Percentiles rank a stretch among this genome's conserved stretches.
Evolutionary conservation across 1,140 invertebrate genomes (phyloP).

Genomic region (Drosophila murphyi): DNA sequence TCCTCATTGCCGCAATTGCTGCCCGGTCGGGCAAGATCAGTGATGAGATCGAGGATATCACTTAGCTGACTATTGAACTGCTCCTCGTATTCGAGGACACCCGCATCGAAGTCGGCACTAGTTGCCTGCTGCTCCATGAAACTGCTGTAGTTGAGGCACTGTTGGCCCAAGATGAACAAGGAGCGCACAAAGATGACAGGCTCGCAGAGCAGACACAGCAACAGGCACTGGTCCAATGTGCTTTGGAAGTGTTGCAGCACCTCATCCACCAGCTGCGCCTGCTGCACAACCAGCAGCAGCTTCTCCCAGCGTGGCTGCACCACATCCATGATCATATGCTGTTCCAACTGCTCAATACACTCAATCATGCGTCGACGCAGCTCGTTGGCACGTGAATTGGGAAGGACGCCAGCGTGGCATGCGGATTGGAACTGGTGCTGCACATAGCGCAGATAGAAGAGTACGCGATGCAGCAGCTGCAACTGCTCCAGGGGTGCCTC

Average conservation of each 20-base stretch:
- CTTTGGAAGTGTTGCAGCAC: slow-evolving; percentile 31
- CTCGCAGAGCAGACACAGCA: slow-evolving; percentile 34
- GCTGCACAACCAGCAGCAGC: slow-evolving; percentile 5
- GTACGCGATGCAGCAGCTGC: slow-evolving; percentile 58
- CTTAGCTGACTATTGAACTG: slow-evolving; percentile 45
- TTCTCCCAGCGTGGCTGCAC: slow-evolving; percentile 46
- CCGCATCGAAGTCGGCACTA: slow-evolving; percentile 1
- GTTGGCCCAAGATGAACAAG: slow-evolving; percentile 53
- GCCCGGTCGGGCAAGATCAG: slow-evolving; percentile 27
- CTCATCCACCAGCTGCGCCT: slow-evolving; percentile 48
- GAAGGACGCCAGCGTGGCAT: background rate
- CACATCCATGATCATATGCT: slow-evolving; percentile 53
- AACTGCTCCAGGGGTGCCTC: slow-evolving; percentile 41
- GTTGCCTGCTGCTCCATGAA: slow-evolving; percentile 24
- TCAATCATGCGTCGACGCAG: slow-evolving; percentile 45
- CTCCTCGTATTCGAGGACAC: slow-evolving; percentile 32
- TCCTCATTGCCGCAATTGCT: slow-evolving; percentile 12
- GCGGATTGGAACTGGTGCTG: slow-evolving; percentile 21
- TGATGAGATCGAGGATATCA: slow-evolving; percentile 47
- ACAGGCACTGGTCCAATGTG: slow-evolving; percentile 36
- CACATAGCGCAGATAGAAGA: slow-evolving; percentile 58
- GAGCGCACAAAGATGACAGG: slow-evolving; percentile 46
- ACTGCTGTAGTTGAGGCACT: slow-evolving; percentile 60
- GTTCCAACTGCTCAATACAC: slow-evolving; percentile 48
- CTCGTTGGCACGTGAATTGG: background rate